Evolutionary conservation across 2,797 vertebrate genomes (phyloP).

Genomic region (Phoxinus dragarum): DNA sequence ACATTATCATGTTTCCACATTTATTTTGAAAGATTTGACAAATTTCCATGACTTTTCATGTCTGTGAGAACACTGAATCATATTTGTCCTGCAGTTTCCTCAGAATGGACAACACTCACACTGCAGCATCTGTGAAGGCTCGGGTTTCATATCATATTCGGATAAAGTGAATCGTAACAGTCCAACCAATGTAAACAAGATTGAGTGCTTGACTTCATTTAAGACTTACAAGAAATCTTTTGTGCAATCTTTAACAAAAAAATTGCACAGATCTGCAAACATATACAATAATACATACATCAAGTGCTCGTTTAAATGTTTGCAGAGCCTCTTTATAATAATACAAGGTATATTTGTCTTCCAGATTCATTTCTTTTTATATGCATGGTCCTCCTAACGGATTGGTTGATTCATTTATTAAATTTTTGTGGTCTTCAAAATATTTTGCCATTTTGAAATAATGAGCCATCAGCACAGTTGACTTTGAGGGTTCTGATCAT

Average conservation of each 20-base stretch:
- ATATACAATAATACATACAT: background rate
- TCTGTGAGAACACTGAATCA: background rate
- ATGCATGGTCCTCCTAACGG: background rate
- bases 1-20: background rate
- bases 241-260: background rate
- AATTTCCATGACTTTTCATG: background rate
- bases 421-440: background rate
- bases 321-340: background rate
- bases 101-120: background rate
- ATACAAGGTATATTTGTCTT: background rate
- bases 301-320: background rate
- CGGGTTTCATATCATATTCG: background rate
- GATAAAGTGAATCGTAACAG: background rate
- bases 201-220: too few species aligned
- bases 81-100: background rate
- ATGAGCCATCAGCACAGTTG: background rate
- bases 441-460: background rate
- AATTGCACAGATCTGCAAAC: background rate
- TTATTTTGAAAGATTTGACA: background rate
- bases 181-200: background rate
- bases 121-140: background rate
- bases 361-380: background rate
- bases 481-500: background rate
- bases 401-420: background rate
- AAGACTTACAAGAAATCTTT: background rate